These are phyloP conservation scores for Bostrychus sinensis DNA, from an alignment of 2,113 vertebrate genomes.

Conservation along the genomic window DNA sequence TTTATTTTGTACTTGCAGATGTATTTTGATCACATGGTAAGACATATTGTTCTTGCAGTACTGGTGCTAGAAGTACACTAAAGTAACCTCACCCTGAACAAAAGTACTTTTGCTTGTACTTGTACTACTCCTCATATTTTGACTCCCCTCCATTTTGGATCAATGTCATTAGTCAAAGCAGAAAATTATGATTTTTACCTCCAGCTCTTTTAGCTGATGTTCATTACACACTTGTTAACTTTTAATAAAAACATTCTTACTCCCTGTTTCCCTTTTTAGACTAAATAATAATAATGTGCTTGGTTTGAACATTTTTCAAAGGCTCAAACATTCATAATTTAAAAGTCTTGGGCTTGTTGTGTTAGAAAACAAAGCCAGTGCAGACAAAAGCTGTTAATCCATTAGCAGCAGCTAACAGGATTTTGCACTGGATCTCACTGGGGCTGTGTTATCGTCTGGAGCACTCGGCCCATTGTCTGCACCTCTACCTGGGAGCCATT, in stretches of 20 bases:
- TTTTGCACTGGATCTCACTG: conserved; percentile 59
- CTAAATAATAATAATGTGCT: conserved; percentile 9
- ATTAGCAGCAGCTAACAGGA: conserved; percentile 68
- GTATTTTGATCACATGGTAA: too few relatives aligned
- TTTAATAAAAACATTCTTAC: background rate
- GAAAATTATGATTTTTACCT: too few relatives aligned
- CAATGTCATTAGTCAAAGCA: conserved; percentile 3
- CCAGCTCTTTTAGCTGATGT: too few relatives aligned
- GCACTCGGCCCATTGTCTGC: conserved; percentile 29
- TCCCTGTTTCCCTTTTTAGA: too few relatives aligned
- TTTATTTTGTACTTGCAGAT: too few relatives aligned
- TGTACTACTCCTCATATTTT: too few relatives aligned
- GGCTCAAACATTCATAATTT: conserved; percentile 40
- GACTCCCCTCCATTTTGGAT: background rate
- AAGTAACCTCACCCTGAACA: too few relatives aligned
- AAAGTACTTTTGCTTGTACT: too few relatives aligned
- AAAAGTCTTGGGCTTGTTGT: conserved; percentile 37
- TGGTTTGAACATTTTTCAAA: background rate
- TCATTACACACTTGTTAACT: background rate
- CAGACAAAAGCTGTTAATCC: conserved; percentile 68
- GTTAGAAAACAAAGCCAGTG: conserved; percentile 41
- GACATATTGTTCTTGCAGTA: too few relatives aligned
- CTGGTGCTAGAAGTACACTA: too few relatives aligned
- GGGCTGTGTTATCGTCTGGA: conserved; percentile 33
- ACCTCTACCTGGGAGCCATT: conserved; percentile 59